Evolutionary conservation across 2,888 invertebrate species (phyloP), one percentile per base, ranked within the genome.

Genomic region (Margaritifera margaritifera): DNA sequence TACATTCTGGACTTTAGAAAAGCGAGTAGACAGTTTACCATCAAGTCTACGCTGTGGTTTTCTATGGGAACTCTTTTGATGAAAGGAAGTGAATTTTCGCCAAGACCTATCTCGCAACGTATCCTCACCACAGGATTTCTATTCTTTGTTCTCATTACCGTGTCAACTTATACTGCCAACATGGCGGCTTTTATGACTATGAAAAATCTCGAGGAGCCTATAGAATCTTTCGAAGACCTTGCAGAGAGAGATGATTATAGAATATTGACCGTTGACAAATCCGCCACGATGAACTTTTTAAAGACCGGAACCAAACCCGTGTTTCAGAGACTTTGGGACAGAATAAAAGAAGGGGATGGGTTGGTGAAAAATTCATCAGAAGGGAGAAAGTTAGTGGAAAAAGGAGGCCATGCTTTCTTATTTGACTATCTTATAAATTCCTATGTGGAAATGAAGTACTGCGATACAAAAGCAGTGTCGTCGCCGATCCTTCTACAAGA

Each of bases 111-210:
- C 2, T 85, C 86, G 0, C 86, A 85, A 67, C 67, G 86, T 20
- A 84, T 86, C 54, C 69, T 86, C 11, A 83, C 86, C 0, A 82
- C 81, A 1, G 85, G 86, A 22, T 86, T 84, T 66, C 75, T 83
- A 18, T 86, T 86, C 72, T 86, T 86, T 64, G 86, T 86, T 19
- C 74, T 86, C 15, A 85, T 86, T 25, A 86, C 84, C 2, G 84
- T 86, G 11, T 85, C 84, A 24, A 85, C 84, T 27, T 86, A 86
- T 62, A 86, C 86, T 0, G 86, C 86, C 25, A 86, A 86, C 72
- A 81, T 86, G 84, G 86, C 86, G 4, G 86, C 86, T 51, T 86
- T 86, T 66, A 71, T 86, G 60, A 86, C 86, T 20, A 86, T 81
- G 53, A 80, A 79, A 68, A 84, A 81, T 64, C 70, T 85, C 27